Percentiles rank a stretch among this genome's conserved stretches.
phyloP scores from a whole-genome alignment of 2,888 invertebrate species.

The Desoria tigrina region DNA sequence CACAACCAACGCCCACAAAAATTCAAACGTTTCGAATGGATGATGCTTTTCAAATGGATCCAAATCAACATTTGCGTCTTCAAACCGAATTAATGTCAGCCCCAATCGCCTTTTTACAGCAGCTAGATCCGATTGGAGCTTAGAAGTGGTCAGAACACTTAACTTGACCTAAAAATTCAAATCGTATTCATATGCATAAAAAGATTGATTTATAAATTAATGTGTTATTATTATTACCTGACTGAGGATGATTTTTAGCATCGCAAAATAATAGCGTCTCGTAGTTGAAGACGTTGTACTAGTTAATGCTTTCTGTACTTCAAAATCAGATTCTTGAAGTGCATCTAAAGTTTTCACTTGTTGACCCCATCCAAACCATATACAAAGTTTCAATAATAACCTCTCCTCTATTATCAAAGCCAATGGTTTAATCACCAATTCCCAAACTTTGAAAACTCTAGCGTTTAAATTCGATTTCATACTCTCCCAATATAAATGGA shows the following conservation, averaged over 20 bases:
- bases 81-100: constrained; percentile 89
- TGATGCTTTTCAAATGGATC: constrained; percentile 83
- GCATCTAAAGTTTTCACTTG: constrained; percentile 62
- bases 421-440: constrained; percentile 57
- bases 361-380: constrained; percentile 59
- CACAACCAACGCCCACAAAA: constrained; percentile 76
- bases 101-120: constrained; percentile 81
- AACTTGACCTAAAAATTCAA: constrained; percentile 70
- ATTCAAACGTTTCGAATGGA: constrained; percentile 87
- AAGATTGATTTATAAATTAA: neutral
- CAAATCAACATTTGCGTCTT: constrained; percentile 91
- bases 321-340: constrained; percentile 75
- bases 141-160: constrained; percentile 84
- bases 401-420: constrained; percentile 86
- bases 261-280: constrained; percentile 83
- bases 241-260: constrained; percentile 74
- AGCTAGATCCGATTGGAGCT: constrained; percentile 74
- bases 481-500: constrained; percentile 69
- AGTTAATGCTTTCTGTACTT: constrained; percentile 75
- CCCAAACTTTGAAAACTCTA: constrained; percentile 49
- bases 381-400: constrained; percentile 70
- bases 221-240: constrained; percentile 61
- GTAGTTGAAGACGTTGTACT: constrained; percentile 79
- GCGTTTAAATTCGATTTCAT: constrained; percentile 52
- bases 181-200: constrained; percentile 3